phyloP scores from a whole-genome alignment of 2,113 vertebrate genomes.

The Phocoena sinus region DNA sequence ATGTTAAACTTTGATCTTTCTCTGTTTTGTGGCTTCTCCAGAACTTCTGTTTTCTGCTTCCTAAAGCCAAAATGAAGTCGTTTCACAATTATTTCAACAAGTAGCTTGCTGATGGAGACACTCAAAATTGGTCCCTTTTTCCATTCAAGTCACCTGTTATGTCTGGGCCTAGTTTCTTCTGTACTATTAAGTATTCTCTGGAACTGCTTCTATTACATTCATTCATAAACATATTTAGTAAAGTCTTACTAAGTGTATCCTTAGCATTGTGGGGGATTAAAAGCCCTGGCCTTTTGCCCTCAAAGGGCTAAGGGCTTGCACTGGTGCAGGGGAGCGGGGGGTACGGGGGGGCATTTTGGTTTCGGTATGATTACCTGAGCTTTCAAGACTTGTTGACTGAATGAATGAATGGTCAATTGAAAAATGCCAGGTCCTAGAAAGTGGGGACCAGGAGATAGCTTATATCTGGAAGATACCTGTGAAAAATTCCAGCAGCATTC shows the following conservation, averaged over 20 bases:
- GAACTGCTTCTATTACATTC: background rate
- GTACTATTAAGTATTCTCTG: background rate
- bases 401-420: background rate
- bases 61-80: background rate
- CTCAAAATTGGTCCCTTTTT: background rate
- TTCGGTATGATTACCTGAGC: background rate
- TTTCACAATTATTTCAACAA: constrained; percentile 6
- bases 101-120: background rate
- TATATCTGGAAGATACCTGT: background rate
- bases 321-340: background rate
- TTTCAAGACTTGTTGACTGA: background rate
- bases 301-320: background rate
- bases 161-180: background rate
- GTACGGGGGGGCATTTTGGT: background rate
- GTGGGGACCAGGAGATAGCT: background rate
- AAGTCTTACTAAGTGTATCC: background rate
- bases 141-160: background rate
- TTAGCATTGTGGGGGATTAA: background rate
- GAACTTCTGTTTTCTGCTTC: background rate
- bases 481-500: background rate
- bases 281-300: background rate
- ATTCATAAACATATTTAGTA: background rate
- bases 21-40: background rate
- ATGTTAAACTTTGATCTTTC: background rate
- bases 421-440: background rate